Base-by-base conservation (phyloP, 2,888 invertebrate genomes). In the Lasioglossum calceatum region DNA sequence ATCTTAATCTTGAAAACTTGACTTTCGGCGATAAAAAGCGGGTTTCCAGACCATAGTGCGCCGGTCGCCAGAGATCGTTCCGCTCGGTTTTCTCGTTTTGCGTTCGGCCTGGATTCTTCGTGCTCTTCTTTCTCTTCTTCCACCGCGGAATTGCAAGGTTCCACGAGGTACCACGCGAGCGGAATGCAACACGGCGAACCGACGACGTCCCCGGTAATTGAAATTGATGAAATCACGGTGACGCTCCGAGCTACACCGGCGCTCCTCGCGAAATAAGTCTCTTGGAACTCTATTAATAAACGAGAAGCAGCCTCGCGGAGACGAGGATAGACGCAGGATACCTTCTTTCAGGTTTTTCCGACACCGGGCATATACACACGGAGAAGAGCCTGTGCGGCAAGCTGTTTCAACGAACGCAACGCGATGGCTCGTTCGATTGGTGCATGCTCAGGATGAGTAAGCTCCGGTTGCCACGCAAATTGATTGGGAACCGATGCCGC, bases 151-250 rank as follows among this genome's bases (percentile, higher is more conserved):
- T 42, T 36, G 67, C 67, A 23, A 61, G 70, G 73, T 67, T 54
- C 72, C 83, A 50, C 44, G n/a, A 10, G 58, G 67, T 27, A 42
- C 64, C 78, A 36, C 74, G 54, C 64, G 61, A 39, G 23, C 47
- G 67, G 64, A 58, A 64, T 39, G 27, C 70, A 39, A 36, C 54
- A 19, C 61, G 36, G 79, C 61, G 42, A 54, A 44, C 77, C 47
- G 64, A 58, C 75, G 76, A 80, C 73, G 77, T 47, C 23, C 67
- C 39, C 19, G 39, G 73, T 87, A 87, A 87, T 84, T 87, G 87
- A 87, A 87, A 87, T 87, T 75, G 87, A 87, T 87, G 77, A 83
- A 87, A 86, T 87, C 74, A 72, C 72, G 47, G 58, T n/a, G 82
- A 76, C 47, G 77, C 32, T 42, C 72, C 47, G 27, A 36, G 47